Percentiles rank a stretch among this genome's conserved stretches.
phyloP scores from a whole-genome alignment of 1,140 invertebrate species.

The Aphaenogaster floridana region DNA sequence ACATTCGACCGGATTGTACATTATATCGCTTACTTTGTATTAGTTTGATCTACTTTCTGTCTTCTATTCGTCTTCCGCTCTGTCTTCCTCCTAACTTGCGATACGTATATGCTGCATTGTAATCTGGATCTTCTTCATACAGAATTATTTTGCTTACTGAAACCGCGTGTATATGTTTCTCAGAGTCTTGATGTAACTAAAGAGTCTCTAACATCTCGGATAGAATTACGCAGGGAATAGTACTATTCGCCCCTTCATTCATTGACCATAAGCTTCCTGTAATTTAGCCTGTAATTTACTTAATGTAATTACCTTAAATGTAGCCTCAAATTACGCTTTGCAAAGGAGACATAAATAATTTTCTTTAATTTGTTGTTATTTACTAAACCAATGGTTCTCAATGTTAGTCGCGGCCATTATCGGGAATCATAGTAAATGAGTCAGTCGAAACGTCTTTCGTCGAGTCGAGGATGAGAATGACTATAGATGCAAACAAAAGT shows the following conservation, averaged over 20 bases:
- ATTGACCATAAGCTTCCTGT: constrained; percentile 54
- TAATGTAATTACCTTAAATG: not conserved
- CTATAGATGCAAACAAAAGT: not conserved
- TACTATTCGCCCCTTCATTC: constrained; percentile 29
- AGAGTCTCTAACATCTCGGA: constrained; percentile 37
- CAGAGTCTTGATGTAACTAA: constrained; percentile 27
- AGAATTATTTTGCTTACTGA: constrained; percentile 46
- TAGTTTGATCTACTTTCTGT: constrained; percentile 68
- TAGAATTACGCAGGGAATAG: constrained; percentile 7
- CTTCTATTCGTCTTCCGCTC: constrained; percentile 45
- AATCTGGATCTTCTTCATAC: constrained; percentile 32
- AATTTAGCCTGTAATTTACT: constrained; percentile 50
- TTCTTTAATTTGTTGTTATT: constrained; percentile 21
- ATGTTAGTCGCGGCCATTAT: not conserved
- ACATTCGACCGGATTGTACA: constrained; percentile 66
- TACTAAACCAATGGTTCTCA: constrained; percentile 42
- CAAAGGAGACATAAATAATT: constrained; percentile 26
- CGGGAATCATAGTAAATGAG: not conserved
- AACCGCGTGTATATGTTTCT: constrained; percentile 51
- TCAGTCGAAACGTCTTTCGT: not conserved
- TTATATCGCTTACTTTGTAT: constrained; percentile 71
- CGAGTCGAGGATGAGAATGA: not conserved
- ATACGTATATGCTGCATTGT: constrained; percentile 42
- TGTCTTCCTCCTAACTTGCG: constrained; percentile 57
- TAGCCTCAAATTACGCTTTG: constrained; percentile 32